Evolutionary conservation across 1,140 invertebrate species (phyloP).

Genomic region (Sarcophaga bullata): DNA sequence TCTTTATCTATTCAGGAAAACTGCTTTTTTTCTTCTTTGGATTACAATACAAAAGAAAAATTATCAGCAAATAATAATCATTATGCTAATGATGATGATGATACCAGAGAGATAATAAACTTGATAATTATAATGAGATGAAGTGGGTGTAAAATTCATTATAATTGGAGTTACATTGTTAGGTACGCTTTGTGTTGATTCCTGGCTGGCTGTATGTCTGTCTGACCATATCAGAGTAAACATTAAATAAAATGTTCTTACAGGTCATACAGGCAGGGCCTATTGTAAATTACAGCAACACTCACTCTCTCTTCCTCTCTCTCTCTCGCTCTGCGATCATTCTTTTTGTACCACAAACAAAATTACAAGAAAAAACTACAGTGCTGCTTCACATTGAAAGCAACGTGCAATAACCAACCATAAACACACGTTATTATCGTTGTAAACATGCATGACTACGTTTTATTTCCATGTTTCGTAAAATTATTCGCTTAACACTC

Average conservation of each 20-base stretch:
- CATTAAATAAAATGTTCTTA: background rate
- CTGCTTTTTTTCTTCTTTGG: background rate
- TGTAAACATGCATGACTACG: constrained; percentile 18
- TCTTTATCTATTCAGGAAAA: too few species aligned
- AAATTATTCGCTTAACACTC: background rate
- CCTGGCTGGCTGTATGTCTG: too few species aligned
- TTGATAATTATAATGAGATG: background rate
- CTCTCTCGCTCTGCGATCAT: too few species aligned
- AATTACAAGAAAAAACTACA: background rate
- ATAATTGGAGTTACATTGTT: background rate
- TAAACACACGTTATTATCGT: background rate
- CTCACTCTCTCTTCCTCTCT: too few species aligned
- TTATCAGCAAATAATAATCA: constrained; percentile 7
- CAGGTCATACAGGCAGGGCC: background rate
- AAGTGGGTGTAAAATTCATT: too few species aligned
- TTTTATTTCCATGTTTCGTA: constrained; percentile 18
- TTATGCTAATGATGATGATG: background rate
- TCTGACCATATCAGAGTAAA: background rate
- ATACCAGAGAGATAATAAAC: background rate
- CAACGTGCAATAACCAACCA: background rate
- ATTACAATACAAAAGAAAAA: background rate
- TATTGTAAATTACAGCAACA: too few species aligned
- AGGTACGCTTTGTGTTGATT: background rate
- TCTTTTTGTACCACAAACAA: background rate
- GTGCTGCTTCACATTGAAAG: background rate